phyloP scores from a whole-genome alignment of 2,113 vertebrate genomes.

The Anoura caudifer region DNA sequence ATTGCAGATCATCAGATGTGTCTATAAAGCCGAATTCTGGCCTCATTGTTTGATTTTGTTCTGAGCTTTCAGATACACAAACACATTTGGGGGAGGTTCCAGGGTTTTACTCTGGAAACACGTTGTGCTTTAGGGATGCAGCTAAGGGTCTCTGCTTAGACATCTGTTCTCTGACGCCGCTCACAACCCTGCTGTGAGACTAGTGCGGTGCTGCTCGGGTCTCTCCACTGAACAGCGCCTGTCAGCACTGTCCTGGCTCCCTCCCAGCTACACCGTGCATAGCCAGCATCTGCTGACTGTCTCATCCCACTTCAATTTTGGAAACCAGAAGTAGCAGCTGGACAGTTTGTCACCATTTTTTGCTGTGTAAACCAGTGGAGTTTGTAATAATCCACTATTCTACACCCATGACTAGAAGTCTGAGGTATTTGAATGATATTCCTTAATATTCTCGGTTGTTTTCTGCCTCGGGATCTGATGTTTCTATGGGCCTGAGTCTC shows the following conservation, averaged over 20 bases:
- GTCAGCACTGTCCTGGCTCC: not conserved
- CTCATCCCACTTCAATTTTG: not conserved
- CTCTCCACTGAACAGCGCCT: not conserved
- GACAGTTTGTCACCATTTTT: not conserved
- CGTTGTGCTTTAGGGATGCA: not conserved
- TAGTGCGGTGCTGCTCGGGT: not conserved
- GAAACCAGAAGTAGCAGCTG: not conserved
- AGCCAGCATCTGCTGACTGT: not conserved
- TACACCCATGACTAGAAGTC: not conserved
- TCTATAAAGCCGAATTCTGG: not conserved
- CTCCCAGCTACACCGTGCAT: not conserved
- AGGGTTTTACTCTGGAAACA: not conserved
- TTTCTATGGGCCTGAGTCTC: not conserved
- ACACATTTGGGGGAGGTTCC: not conserved
- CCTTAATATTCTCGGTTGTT: not conserved
- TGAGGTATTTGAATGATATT: not conserved
- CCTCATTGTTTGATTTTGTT: not conserved
- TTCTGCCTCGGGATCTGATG: not conserved
- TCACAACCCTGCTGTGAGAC: not conserved
- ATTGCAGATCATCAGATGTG: not conserved
- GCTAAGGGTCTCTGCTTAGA: not conserved
- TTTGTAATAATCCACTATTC: not conserved
- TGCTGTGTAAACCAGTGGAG: not conserved
- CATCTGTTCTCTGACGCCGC: not conserved
- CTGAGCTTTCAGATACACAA: not conserved